phyloP scores from a whole-genome alignment of 2,888 invertebrate genomes.

The Xiphydria camelus region DNA sequence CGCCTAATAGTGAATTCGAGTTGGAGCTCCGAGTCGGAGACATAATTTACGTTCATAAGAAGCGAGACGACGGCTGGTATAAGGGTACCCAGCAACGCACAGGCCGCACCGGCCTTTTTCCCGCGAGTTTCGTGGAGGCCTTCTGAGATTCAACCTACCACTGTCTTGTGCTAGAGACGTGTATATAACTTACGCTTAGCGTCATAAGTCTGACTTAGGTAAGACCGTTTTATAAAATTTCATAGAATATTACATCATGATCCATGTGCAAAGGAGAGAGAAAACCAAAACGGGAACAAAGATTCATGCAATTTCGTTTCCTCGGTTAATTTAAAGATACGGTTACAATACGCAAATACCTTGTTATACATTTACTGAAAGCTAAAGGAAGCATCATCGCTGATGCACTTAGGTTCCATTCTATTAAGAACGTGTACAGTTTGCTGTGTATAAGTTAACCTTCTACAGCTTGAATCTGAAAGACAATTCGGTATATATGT shows the following conservation, averaged over 20 bases:
- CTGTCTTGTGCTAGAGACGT: conserved; percentile 54
- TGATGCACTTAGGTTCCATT: no score
- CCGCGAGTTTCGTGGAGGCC: conserved; percentile 89
- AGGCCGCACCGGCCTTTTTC: conserved; percentile 91
- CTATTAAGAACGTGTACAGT: no score
- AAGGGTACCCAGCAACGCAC: conserved; percentile 89
- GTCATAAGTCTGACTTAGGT: neutral
- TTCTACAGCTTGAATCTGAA: no score
- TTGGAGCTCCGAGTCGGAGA: conserved; percentile 88
- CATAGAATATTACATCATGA: neutral
- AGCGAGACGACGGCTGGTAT: conserved; percentile 94
- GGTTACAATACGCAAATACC: neutral
- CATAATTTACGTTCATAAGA: conserved; percentile 87
- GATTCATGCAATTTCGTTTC: neutral
- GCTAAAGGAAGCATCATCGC: neutral
- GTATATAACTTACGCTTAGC: conserved; percentile 45
- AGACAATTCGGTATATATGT: no score
- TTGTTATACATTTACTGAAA: neutral
- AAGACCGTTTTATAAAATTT: neutral
- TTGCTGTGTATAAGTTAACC: no score
- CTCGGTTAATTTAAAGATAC: no score
- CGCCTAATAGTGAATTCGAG: conserved; percentile 92
- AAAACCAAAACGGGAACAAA: neutral
- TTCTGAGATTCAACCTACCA: conserved; percentile 57
- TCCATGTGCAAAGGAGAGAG: neutral